Base-by-base conservation (phyloP, 2,113 vertebrate genomes). In the Rhabdomys dilectus region DNA sequence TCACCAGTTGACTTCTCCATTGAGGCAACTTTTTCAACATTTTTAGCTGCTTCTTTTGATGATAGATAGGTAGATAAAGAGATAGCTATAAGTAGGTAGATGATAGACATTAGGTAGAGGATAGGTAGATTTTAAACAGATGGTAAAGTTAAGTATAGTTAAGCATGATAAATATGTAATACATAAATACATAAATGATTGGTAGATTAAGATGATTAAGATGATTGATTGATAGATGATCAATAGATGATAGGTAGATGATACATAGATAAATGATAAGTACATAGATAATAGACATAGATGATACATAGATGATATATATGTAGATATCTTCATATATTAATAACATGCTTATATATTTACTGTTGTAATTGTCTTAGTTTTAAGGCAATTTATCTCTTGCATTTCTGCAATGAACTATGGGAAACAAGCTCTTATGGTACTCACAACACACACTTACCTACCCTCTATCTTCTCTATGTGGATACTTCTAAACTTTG, bases 331-430 rank as follows among this genome's bases (percentile, higher is more conserved):
- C 24, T 45, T 89, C 26, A 86, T 72, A 62, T 82, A 22, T 89
- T 88, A 86, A 84, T 53, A 91, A 68, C n/a, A 81, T 85, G 51
- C 7, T 62, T 70, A 82, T 66, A 56, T 75, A 77, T 62, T 81
- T 90, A 89, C 56, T 82, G 42, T 94, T 91, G 17, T 51, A 64
- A 16, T 91, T 77, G 8, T 58, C 89, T 89, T 16, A 82, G 62
- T 80, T 56, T 96, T 88, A 92, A 45, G 81, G n/a, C 60, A 88
- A 82, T 76, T 62, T 7, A 64, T 19, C 62, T 88, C 45, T 85
- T 94, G 42, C 21, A 26, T 94, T 92, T 87, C 76, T 92, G 39
- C 56, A 92, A 36, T 88, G 45, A 76, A 95, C 93, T 80, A 81
- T 75, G 31, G 48, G 12, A 82, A 60, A 39, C 60, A 3, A 5